phyloP scores from a whole-genome alignment of 2,888 invertebrate species.

The Nomada ferruginata region DNA sequence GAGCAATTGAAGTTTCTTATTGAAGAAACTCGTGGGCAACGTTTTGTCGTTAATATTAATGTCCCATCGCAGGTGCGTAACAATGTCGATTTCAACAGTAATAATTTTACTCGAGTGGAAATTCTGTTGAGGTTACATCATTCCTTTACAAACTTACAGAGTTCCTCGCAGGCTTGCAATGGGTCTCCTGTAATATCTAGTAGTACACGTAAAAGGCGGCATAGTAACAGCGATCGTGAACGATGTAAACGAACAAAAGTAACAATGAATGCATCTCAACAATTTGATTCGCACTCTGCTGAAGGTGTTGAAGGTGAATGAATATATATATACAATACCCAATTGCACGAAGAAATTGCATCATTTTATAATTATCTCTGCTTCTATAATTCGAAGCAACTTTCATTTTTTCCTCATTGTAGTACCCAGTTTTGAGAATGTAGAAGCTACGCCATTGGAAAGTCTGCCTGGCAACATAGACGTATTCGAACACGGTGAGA shows the following conservation, averaged over 20 bases:
- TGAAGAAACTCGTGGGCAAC: conserved; percentile 79
- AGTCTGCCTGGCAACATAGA: conserved; percentile 75
- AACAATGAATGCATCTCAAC: conserved; percentile 51
- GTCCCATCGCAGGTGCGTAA: conserved; percentile 77
- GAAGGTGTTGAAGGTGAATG: conserved; percentile 46
- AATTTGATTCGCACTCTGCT: conserved; percentile 56
- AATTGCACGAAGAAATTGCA: not conserved
- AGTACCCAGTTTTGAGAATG: conserved; percentile 65
- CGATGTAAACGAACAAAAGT: conserved; percentile 76
- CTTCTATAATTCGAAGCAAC: not conserved
- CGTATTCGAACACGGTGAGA: conserved; percentile 13
- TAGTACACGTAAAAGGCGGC: conserved; percentile 76
- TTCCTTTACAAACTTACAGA: conserved; percentile 53
- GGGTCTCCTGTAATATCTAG: conserved; percentile 79
- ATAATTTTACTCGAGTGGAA: not conserved
- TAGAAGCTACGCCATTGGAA: conserved; percentile 80
- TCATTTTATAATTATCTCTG: not conserved
- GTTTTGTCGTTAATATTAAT: conserved; percentile 82
- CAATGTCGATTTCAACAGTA: not conserved
- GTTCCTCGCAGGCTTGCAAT: conserved; percentile 69
- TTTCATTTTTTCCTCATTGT: not conserved
- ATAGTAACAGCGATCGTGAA: conserved; percentile 78
- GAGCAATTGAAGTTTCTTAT: conserved; percentile 81
- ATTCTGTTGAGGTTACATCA: not conserved
- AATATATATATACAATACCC: not conserved